A percentile compares a stretch with the other conserved stretches of the same genome.
Conservation (phyloP, 2,888 invertebrate genomes). For the Leptothorax acervorum region DNA sequence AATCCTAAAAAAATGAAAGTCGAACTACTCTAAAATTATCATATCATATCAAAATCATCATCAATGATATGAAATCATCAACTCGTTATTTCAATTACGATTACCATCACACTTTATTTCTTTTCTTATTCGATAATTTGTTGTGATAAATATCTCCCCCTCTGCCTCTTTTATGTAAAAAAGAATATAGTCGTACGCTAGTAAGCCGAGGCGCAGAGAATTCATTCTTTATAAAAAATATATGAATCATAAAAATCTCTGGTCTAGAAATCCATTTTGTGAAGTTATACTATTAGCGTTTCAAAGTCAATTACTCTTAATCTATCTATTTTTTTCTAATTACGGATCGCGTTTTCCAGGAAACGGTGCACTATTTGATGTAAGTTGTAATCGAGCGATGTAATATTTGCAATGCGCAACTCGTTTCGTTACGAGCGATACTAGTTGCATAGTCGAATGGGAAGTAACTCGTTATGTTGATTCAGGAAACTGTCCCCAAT, state of each 20-base stretch:
- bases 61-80: background rate
- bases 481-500: constrained; percentile 73
- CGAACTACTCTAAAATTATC: background rate
- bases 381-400: constrained; percentile 54
- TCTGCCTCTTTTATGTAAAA: background rate
- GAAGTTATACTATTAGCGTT: background rate
- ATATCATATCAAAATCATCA: background rate
- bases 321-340: constrained; percentile 23
- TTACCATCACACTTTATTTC: background rate
- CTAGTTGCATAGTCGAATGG: constrained; percentile 67
- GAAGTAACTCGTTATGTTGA: constrained; percentile 72
- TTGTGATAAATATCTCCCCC: background rate
- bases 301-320: constrained; percentile 9
- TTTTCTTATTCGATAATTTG: background rate
- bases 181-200: background rate
- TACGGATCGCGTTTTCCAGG: constrained; percentile 14
- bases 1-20: background rate
- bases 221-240: background rate
- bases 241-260: background rate
- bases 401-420: constrained; percentile 62
- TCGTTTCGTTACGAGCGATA: constrained; percentile 57
- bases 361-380: constrained; percentile 18
- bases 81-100: background rate
- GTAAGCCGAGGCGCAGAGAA: background rate
- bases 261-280: background rate